phyloP scores from a whole-genome alignment of 2,113 vertebrate genomes.

The Girardinichthys multiradiatus region DNA sequence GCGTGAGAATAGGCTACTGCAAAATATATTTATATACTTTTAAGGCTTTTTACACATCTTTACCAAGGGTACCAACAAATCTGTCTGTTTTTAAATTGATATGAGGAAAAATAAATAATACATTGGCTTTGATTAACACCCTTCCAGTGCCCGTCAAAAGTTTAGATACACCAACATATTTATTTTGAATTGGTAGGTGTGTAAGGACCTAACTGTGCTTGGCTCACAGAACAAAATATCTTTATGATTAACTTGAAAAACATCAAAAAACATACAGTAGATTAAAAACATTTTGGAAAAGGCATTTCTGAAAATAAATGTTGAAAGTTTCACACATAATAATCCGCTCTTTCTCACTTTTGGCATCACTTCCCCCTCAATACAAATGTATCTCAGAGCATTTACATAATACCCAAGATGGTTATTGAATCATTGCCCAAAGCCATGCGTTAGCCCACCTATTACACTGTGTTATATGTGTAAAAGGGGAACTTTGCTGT shows the following conservation, averaged over 20 bases:
- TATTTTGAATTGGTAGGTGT: too few species aligned
- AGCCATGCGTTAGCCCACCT: conserved; percentile 16
- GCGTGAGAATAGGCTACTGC: too few species aligned
- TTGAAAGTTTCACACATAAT: background rate
- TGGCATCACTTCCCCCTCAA: background rate
- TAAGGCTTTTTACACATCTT: background rate
- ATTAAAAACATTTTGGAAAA: background rate
- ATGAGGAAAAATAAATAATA: background rate
- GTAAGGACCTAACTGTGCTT: background rate
- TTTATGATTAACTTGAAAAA: background rate
- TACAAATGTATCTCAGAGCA: conserved; percentile 2
- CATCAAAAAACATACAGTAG: background rate
- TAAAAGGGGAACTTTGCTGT: conserved; percentile 12
- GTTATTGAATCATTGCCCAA: conserved; percentile 17
- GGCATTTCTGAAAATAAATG: background rate
- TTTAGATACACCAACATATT: background rate
- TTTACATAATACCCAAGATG: conserved; percentile 5
- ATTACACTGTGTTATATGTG: conserved; percentile 15
- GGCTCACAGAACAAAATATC: background rate
- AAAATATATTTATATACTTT: too few species aligned
- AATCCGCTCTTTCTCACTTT: background rate
- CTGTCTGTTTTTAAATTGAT: background rate
- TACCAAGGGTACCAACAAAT: background rate
- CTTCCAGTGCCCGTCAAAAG: background rate
- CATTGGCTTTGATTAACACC: background rate